Evolutionary conservation across 1,140 invertebrate species (phyloP), one percentile per base, ranked within the genome.

Genomic region (Drosophila albomicans): DNA sequence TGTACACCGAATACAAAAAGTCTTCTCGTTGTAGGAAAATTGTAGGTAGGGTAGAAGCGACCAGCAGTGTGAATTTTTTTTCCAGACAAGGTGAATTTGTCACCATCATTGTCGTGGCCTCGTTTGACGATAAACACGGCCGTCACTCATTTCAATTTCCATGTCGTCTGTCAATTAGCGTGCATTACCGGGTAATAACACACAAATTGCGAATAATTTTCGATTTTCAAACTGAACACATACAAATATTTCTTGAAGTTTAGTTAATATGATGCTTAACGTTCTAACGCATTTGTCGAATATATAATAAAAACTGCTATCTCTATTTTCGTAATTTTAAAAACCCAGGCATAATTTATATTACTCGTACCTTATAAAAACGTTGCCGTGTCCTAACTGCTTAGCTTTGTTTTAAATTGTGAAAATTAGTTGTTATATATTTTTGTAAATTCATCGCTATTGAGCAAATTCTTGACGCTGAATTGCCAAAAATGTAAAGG

Each of bases 61-160:
- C 20, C 20, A 25, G 20, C 35, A 41, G 35, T 56, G 59, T 46
- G 48, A 46, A 16, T 16, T 16, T 16, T 16, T 15, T 16, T 16
- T 87, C 80, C 72, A 82, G 57, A 72, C 68, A 30, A 8, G 51
- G 20, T n/a, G 38, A 49, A 30, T 62, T 62, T 52, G 58, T 41
- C 64, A 30, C 30, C 58, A 30, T 43, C 65, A 69, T 30, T 46
- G 63, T 49, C 38, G 59, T 20, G 7, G 38, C 28, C 20, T 68
- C 68, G 67, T 70, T 57, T 82, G 75, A 43, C 65, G 59, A 75
- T 87, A 88, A 30, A 74, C 69, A 51, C 28, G 48, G 41, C 20
- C 58, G 45, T 74, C 74, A 61, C 78, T 87, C 73, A 84, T 74
- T 87, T 86, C 75, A 70, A 88, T 88, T 86, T 87, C 77, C 84